These are phyloP conservation scores for Drosophila micromelanica DNA, from an alignment of 1,140 invertebrate species.

Conservation along the genomic window DNA sequence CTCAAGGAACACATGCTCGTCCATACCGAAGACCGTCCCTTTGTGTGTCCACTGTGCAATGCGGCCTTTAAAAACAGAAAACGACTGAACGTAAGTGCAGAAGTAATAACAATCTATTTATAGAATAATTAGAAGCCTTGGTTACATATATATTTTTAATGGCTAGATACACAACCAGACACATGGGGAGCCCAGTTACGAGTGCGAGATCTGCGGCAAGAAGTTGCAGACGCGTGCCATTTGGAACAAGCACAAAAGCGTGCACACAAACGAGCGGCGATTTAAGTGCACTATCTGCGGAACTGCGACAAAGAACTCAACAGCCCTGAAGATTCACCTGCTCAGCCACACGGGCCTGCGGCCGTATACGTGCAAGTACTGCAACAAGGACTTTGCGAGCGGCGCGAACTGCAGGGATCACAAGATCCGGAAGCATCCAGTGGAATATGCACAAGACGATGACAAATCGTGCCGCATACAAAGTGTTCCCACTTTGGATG, in stretches of 20 bases:
- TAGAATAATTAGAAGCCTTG: background rate
- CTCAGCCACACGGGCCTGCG: constrained; percentile 84
- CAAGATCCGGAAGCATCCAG: constrained; percentile 84
- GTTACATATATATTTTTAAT: no score
- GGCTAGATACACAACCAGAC: constrained; percentile 71
- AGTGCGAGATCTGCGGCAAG: constrained; percentile 85
- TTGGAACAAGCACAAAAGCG: constrained; percentile 85
- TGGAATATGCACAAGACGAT: constrained; percentile 62
- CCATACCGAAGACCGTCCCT: constrained; percentile 79
- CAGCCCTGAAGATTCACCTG: constrained; percentile 84
- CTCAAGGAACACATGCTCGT: constrained; percentile 85
- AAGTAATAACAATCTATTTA: background rate
- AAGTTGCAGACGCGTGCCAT: constrained; percentile 85
- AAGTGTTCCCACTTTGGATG: constrained; percentile 73
- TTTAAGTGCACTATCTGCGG: constrained; percentile 84
- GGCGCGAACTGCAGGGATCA: constrained; percentile 85
- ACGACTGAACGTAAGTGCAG: constrained; percentile 36
- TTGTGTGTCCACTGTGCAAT: constrained; percentile 47
- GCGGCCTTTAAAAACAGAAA: constrained; percentile 58
- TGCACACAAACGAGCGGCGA: constrained; percentile 84
- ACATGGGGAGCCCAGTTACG: constrained; percentile 82
- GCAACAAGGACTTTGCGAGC: constrained; percentile 84
- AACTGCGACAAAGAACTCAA: constrained; percentile 69
- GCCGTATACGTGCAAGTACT: constrained; percentile 85
- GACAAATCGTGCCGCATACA: constrained; percentile 53